Conservation (phyloP, 2,113 vertebrate genomes). For the human (Homo sapiens) region GRCh38 chr6:62913001-62913500, state of each 20-base stretch:
- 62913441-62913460: neutral
- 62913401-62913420: neutral
- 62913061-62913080: neutral
- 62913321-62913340: neutral
- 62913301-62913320: neutral
- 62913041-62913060: neutral
- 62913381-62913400: neutral
- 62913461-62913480: neutral
- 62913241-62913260: neutral
- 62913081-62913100: neutral
- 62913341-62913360: neutral
- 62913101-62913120: neutral
- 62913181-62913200: neutral
- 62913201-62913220: neutral
- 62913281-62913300: neutral
- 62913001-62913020: neutral
- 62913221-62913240: neutral
- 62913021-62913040: neutral
- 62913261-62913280: neutral
- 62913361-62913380: neutral
- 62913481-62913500: neutral
- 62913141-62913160: neutral
- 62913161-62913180: neutral
- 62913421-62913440: neutral
- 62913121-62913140: neutral